Base-by-base conservation (phyloP, 2,797 vertebrate genomes). In the Anas capensis region DNA sequence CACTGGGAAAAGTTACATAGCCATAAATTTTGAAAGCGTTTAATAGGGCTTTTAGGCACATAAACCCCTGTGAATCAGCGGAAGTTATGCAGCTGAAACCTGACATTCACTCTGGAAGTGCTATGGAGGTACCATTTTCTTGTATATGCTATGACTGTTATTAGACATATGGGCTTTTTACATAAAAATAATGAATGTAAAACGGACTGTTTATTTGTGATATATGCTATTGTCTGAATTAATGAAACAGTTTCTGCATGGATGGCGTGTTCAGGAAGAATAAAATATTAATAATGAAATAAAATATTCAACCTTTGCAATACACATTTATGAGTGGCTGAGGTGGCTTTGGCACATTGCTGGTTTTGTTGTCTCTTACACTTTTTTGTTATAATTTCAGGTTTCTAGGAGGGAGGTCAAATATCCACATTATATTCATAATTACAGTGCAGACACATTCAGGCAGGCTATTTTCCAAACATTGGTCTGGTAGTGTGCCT, bases 11-110 rank as follows among this genome's bases (percentile, higher is more conserved):
- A 77, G 48, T 64, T 80, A 68, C 14, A 61, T 8, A 80, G 34
- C 36, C 68, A 61, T 93, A 80, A 80, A 94, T 89, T 82, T 36
- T 71, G 44, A 90, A 92, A 80, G 38, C 8, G 23, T 88, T 94
- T 88, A 84, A 68, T 61, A 61, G n/a, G n/a, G 33, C 16, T 92
- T 92, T 94, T 70, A 85, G 56, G 53, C 51, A 53, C 75, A 76
- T 4, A 82, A 42, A 8, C 77, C 33, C 60, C 29, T 34, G 42
- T 49, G 90, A 60, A 93, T 42, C 60, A 80, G 53, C 34, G 72
- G 26, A 38, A 38, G 58, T 73, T 46, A 56, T n/a, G 56, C 44
- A 87, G 54, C 29, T 88, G 70, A 82, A 93, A 66, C 21, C 27
- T 57, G 34, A 57, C 0, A 8, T 86, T 54, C 0, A 0, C 68